Evolutionary conservation across 2,113 vertebrate genomes (phyloP).

Genomic region (Gadus chalcogrammus): DNA sequence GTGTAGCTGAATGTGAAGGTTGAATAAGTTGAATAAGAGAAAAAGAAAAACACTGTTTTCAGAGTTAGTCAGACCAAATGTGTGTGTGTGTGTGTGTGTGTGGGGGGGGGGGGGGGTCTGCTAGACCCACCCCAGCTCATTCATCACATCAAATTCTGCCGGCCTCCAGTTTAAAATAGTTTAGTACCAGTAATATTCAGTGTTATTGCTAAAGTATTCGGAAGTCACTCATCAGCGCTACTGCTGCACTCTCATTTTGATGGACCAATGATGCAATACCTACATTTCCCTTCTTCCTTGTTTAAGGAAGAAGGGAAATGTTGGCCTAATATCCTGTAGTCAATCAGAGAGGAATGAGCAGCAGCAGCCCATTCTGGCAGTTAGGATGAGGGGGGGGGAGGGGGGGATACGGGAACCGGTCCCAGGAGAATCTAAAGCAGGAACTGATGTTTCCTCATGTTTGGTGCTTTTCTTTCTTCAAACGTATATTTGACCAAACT

Average conservation of each 20-base stretch:
- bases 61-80: conserved; percentile 49
- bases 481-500: no score
- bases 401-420: no score
- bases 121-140: conserved; percentile 55
- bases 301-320: background rate
- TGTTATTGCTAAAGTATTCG: conserved; percentile 7
- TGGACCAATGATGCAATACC: conserved; percentile 23
- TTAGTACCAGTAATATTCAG: conserved; percentile 9
- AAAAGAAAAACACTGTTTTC: conserved; percentile 31
- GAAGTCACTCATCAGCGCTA: conserved; percentile 16
- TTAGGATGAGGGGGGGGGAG: no score
- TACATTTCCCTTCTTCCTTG: no score
- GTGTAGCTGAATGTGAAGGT: conserved; percentile 52
- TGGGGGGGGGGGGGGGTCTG: conserved; percentile 5
- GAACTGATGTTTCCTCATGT: no score
- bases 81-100: no score
- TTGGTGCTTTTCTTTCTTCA: no score
- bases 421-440: no score
- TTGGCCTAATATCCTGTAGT: background rate
- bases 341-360: background rate
- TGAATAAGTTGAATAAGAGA: conserved; percentile 42
- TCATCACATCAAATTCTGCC: conserved; percentile 20
- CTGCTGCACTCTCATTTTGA: conserved; percentile 7
- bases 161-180: conserved; percentile 32
- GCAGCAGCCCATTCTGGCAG: no score